Base-by-base conservation (phyloP, 2,797 vertebrate species). In the Galago senegalensis region DNA sequence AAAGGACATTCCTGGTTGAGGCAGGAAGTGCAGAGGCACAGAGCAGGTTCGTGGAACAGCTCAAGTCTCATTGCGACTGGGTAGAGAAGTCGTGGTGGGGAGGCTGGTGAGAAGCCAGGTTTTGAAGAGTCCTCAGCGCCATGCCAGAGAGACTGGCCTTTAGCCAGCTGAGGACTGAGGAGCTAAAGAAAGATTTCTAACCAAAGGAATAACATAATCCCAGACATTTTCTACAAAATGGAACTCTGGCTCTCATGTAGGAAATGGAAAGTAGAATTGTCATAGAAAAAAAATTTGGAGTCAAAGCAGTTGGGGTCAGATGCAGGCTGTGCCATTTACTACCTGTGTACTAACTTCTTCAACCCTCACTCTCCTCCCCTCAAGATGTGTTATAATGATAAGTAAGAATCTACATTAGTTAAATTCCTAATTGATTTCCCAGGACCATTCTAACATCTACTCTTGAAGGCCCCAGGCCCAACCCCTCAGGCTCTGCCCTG, bases 171-270 rank as follows among this genome's bases (percentile, higher is more conserved):
- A 72, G 96, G 92, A 90, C 88, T 29, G 63, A 94, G 69, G 43
- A 91, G 58, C 40, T 65, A 85, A 88, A 37, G 37, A 60, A 87
- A 69, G 76, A 93, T 25, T 79, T 72, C 86, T 69, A 90, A 95
- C 95, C 70, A 94, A 90, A 40, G n/a, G 63, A 88, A 80, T 79
- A 73, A 87, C 12, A 25, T 27, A 82, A 87, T 53, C 27, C 58
- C n/a, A 53, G 87, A 83, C 27, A 70, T 58, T 53, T 69, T 82
- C 63, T 75, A 25, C 23, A 63, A 87, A 95, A 85, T 37, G 14
- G 34, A 92, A 49, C 56, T 70, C 37, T 53, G 34, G 34, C 25
- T 89, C 73, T 27, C 21, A 77, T 31, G 40, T 23, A 92, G 49
- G 85, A 46, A 92, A 94, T 2, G 27, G 14, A 80, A 63, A 90